Base-by-base conservation (phyloP, 2,113 vertebrate genomes). In the Pardalotus punctatus region DNA sequence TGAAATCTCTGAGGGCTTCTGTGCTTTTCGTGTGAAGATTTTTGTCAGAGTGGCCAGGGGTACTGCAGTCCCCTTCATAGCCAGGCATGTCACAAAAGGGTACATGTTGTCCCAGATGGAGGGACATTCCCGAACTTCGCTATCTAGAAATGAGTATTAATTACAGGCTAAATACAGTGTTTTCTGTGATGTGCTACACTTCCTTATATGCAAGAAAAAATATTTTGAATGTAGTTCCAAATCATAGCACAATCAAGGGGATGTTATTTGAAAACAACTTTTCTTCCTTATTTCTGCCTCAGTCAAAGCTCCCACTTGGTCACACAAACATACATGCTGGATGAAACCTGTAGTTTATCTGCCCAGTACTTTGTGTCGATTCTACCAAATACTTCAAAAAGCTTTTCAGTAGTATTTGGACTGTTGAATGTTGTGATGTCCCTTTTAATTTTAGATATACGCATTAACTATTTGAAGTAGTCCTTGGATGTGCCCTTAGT, bases 51-150 rank as follows among this genome's bases (percentile, higher is more conserved):
- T 0, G 0, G 21, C 31, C 33, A 24, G 16, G 11, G 8, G 6
- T 35, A 10, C 24, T 22, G 27, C 19, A 22, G 48, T n/a, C 21
- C 7, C 5, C 17, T 79, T 38, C 21, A 4, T 1, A 36, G 40
- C 21, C 13, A 14, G 24, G 15, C 86, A 36, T 2, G 0, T 81
- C 38, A 24, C 16, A 42, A 58, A 71, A 53, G 27, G 22, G 35
- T 27, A 6, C 0, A 0, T 45, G 3, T 56, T 1, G 0, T 40
- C 24, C 48, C 35, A 72, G 21, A 51, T 29, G 21, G 38, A 80
- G 4, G 3, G 36, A 57, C 16, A 11, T 45, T 72, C 10, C 19
- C 15, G n/a, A n/a, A n/a, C 23, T 60, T 56, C 18, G 16, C 27
- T 21, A 3, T 12, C 43, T 79, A 79, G 40, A 62, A 83, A 86